Evolutionary conservation across 2,113 vertebrate genomes (phyloP), one percentile per base, ranked within the genome.

Genomic region (Petromus typicus): DNA sequence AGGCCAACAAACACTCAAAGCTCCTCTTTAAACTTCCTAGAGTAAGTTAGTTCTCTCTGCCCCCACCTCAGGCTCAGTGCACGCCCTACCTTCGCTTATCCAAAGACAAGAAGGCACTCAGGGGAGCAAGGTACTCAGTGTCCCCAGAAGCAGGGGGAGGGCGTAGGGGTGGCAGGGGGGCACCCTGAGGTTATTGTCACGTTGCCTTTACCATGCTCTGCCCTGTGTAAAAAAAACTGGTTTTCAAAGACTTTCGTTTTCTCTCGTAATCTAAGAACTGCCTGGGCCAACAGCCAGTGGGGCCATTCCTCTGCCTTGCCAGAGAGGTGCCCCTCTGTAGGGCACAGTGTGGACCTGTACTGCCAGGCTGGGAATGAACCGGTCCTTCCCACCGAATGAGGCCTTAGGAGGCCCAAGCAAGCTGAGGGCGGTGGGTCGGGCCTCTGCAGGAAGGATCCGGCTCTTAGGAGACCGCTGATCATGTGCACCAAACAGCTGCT

Each of bases 271-370:
- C 71, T 59, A 34, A 94, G 45, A 56, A 16, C 17, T 40, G 37
- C n/a, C 45, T n/a, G n/a, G n/a, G n/a, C n/a, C n/a, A n/a, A 0
- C 27, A 23, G 30, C 32, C 61, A 3, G 3, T 51, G 69, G 9
- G 22, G 54, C 25, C 27, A 2, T 43, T 57, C 40, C 18, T 27
- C 12, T 34, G 20, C 14, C 7, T 2, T 3, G 1, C 11, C 3
- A 3, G 14, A 14, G 17, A 54, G 64, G 34, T 40, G 3, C 6
- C 6, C 34, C 20, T 59, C 9, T 45, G 61, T 9, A 3, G 54
- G 27, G 37, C 25, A 40, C 69, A 27, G 25, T 17, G 30, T 18
- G 8, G 48, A 25, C 17, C 22, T 34, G 23, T n/a, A 7, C 59
- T 54, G n/a, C n/a, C n/a, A n/a, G n/a, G n/a, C n/a, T n/a, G n/a